A percentile compares a stretch with the other conserved stretches of the same genome.
Conservation (phyloP, 2,797 vertebrate species). For the Sebastiscus tertius region DNA sequence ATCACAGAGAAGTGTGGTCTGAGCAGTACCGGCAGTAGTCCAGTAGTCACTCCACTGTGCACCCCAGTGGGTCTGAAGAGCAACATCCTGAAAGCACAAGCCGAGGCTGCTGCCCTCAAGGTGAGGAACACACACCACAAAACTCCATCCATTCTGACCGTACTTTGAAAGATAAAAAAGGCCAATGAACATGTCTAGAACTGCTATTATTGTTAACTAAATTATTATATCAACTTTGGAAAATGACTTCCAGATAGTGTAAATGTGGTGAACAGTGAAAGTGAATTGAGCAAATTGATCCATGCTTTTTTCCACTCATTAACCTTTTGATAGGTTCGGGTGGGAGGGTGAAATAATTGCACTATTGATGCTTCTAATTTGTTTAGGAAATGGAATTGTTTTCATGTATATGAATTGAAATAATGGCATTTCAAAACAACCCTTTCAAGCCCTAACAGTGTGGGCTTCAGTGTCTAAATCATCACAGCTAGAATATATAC, state of each 20-base stretch:
- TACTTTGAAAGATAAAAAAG: background rate
- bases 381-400: background rate
- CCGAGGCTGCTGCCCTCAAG: slow-evolving; percentile 87
- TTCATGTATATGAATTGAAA: background rate
- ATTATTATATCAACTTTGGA: too few relatives aligned
- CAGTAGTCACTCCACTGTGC: slow-evolving; percentile 73
- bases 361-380: background rate
- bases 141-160: too few relatives aligned
- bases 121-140: slow-evolving; percentile 62
- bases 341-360: background rate
- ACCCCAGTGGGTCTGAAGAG: slow-evolving; percentile 91
- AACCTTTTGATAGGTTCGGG: too few relatives aligned
- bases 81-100: slow-evolving; percentile 95
- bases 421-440: background rate
- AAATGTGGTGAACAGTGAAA: too few relatives aligned
- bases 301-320: too few relatives aligned
- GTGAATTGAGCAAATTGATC: too few relatives aligned
- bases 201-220: too few relatives aligned
- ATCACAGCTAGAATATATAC: background rate
- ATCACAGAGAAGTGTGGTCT: slow-evolving; percentile 90
- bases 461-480: background rate
- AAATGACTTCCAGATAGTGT: too few relatives aligned
- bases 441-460: background rate
- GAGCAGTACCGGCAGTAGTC: slow-evolving; percentile 86
- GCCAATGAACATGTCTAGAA: background rate